Evolutionary conservation across 2,797 vertebrate genomes (phyloP), one percentile per base, ranked within the genome.

Genomic region (Aeoliscus strigatus): DNA sequence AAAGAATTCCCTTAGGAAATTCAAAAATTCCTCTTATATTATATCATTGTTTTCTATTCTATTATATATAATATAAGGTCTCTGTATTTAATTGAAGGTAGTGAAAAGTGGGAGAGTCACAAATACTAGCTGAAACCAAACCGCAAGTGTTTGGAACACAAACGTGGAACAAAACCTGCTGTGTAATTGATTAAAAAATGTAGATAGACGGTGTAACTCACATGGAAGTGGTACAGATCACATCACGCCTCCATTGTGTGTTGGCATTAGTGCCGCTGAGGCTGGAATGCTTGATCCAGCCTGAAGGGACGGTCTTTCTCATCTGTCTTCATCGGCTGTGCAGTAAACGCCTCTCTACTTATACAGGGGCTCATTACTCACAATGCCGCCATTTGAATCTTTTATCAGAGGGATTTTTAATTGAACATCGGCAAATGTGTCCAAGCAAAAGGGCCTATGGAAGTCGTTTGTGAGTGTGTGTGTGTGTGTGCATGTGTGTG

Each of bases 331-430:
- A 85, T 85, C 78, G 71, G 67, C 66, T 44, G 76, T 25, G 67
- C 78, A 60, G 77, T 80, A 75, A 85, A 86, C 73, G 75, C 81
- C 77, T 84, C 79, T 68, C 71, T 79, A 81, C 83, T 84, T 79
- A 76, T 59, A 76, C 76, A 61, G 75, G 64, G 79, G 65, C 77
- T 79, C 83, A 82, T 85, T 80, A 83, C 81, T 86, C 84, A 85
- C 76, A 67, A 65, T 72, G 78, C 80, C 79, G 67, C 72, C 67
- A 73, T 81, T 84, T 80, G 75, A 82, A 83, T 85, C 77, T 82
- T 83, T 83, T 79, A 81, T 80, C 79, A 73, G 64, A 72, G 66
- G 57, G 66, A 67, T 76, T 82, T 85, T 81, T 84, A 84, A 83
- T 84, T 84, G 81, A 80, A 81, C 80, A 80, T 69, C 71, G 73